These are phyloP conservation scores for Xylota sylvarum DNA, from an alignment of 2,888 invertebrate genomes.

Conservation along the genomic window DNA sequence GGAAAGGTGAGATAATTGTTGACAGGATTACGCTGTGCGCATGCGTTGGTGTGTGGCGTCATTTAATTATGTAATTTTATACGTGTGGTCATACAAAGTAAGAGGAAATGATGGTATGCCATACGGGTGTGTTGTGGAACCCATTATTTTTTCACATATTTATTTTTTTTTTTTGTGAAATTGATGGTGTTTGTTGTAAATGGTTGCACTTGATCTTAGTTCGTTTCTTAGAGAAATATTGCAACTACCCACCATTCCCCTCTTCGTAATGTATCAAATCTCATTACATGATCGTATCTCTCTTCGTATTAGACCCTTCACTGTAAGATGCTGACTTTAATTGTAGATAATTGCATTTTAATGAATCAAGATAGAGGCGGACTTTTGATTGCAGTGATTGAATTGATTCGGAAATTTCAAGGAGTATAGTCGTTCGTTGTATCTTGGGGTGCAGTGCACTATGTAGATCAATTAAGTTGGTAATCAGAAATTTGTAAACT, in stretches of 20 bases:
- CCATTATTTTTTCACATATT: neutral
- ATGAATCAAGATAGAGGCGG: neutral
- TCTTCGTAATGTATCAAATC: no score
- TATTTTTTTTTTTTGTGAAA: neutral
- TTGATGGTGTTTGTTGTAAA: neutral
- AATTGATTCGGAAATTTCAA: neutral
- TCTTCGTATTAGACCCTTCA: neutral
- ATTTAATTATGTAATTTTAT: slow-evolving; percentile 62
- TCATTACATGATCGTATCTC: neutral
- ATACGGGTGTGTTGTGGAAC: slow-evolving; percentile 13
- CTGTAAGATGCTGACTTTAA: no score
- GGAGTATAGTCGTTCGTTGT: neutral
- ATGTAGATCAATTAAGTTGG: neutral
- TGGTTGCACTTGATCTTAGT: neutral
- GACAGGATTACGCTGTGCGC: slow-evolving; percentile 54
- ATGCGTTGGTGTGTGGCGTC: slow-evolving; percentile 52
- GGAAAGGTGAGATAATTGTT: slow-evolving; percentile 66
- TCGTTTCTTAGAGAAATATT: neutral
- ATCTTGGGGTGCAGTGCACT: neutral
- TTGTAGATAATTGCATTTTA: neutral
- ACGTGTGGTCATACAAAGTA: neutral
- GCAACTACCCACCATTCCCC: neutral
- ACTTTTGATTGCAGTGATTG: neutral
- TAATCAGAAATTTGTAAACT: no score
- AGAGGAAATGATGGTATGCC: slow-evolving; percentile 17